phyloP scores from a whole-genome alignment of 2,797 vertebrate genomes.

The Luscinia megarhynchos region DNA sequence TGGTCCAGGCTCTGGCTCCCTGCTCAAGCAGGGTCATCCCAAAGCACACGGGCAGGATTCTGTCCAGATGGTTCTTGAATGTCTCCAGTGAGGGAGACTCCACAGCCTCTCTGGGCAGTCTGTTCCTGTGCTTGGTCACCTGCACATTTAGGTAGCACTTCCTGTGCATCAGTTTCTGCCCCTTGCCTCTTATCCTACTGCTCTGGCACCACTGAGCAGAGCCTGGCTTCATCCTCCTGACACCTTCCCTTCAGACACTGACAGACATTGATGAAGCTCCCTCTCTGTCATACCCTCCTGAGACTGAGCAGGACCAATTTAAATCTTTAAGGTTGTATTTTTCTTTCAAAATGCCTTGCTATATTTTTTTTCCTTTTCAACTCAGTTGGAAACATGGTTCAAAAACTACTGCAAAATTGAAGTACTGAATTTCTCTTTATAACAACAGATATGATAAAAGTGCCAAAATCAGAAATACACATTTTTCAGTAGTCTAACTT shows the following conservation, averaged over 20 bases:
- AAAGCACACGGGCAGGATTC: not conserved
- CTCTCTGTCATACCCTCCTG: not conserved
- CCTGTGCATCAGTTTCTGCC: not conserved
- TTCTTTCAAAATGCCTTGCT: not conserved
- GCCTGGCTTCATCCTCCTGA: not conserved
- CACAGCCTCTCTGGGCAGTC: not conserved
- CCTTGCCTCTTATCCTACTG: rapidly evolving
- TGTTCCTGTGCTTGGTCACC: not conserved
- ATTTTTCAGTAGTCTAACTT: not conserved
- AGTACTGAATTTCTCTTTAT: not conserved
- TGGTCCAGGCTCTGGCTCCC: not conserved
- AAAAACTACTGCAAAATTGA: not conserved
- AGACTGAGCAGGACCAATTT: not conserved
- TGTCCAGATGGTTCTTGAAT: not conserved
- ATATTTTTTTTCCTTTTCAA: not conserved
- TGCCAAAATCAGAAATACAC: not conserved
- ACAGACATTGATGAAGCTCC: not conserved
- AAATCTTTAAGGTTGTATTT: not conserved
- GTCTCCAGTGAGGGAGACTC: not conserved
- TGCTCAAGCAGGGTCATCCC: not conserved
- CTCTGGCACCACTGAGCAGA: not conserved
- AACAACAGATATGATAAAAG: not conserved
- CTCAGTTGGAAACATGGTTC: not conserved
- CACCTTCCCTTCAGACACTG: not conserved
- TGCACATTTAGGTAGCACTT: not conserved